Percentiles rank a stretch among this genome's conserved stretches.
phyloP scores from a whole-genome alignment of 2,113 vertebrate species.

The Fregata magnificens region DNA sequence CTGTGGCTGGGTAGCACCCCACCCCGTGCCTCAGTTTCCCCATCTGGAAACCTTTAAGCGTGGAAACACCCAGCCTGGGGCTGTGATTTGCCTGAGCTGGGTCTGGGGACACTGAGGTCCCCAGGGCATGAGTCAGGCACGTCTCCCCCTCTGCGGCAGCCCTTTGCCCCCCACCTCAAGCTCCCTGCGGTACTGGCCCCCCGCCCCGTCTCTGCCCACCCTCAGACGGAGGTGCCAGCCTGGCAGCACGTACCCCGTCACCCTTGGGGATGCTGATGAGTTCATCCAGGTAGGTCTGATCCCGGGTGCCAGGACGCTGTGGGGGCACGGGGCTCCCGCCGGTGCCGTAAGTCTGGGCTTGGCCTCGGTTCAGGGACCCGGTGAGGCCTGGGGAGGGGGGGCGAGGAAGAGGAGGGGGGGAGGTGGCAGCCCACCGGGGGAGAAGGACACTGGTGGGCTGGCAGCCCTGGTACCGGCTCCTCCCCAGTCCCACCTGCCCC shows the following conservation, averaged over 20 bases:
- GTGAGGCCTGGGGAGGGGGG: background rate
- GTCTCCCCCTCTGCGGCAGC: background rate
- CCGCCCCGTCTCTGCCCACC: background rate
- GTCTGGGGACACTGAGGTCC: background rate
- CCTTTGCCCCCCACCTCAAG: background rate
- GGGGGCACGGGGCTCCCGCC: fast-evolving
- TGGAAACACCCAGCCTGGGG: background rate
- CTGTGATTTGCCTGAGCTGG: background rate
- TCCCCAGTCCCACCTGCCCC: background rate
- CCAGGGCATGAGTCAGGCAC: background rate
- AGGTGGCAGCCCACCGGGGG: background rate
- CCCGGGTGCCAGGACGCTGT: fast-evolving
- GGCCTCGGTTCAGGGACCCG: background rate
- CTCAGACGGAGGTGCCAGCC: background rate
- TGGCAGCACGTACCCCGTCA: background rate
- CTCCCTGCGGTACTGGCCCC: background rate
- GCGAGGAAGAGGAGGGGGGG: background rate
- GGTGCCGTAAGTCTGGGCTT: background rate
- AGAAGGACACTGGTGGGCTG: background rate
- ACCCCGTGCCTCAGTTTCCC: background rate
- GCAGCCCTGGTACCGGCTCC: background rate
- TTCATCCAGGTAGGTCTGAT: conserved; percentile 7
- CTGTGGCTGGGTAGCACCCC: fast-evolving
- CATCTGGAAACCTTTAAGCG: background rate
- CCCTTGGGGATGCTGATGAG: conserved; percentile 42